Percentiles rank a stretch among this genome's conserved stretches.
These are phyloP conservation scores for Esox niger DNA, from an alignment of 2,113 vertebrate species.

Conservation along the genomic window DNA sequence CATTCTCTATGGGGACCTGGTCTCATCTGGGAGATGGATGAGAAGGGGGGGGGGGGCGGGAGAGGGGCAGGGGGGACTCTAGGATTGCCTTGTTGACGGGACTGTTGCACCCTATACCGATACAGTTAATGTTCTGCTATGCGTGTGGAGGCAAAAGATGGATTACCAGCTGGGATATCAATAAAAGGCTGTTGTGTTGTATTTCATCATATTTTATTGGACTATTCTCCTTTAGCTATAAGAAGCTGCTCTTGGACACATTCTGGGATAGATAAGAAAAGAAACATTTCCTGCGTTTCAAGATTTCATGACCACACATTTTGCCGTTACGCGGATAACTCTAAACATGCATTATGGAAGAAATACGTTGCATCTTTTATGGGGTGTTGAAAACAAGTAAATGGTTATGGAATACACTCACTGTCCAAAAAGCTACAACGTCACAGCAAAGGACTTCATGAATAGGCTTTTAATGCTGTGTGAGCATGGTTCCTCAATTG, in stretches of 20 bases:
- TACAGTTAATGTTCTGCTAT: constrained; percentile 65
- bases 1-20: constrained; percentile 62
- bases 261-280: background rate
- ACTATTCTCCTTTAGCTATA: constrained; percentile 8
- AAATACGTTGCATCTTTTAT: no score
- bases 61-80: constrained; percentile 36
- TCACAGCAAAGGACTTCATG: background rate
- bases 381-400: no score
- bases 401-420: no score
- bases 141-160: constrained; percentile 51
- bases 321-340: no score
- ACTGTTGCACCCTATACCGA: constrained; percentile 57
- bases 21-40: constrained; percentile 45
- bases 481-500: background rate
- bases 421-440: no score
- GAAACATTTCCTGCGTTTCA: no score
- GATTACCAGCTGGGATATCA: constrained; percentile 52
- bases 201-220: constrained; percentile 21
- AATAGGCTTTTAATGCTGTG: background rate
- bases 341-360: no score
- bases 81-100: constrained; percentile 55
- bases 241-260: constrained; percentile 13
- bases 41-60: constrained; percentile 12
- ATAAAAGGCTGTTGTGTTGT: constrained; percentile 48
- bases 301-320: no score